phyloP scores from a whole-genome alignment of 1,140 invertebrate species.

The Drosophila albomicans region DNA sequence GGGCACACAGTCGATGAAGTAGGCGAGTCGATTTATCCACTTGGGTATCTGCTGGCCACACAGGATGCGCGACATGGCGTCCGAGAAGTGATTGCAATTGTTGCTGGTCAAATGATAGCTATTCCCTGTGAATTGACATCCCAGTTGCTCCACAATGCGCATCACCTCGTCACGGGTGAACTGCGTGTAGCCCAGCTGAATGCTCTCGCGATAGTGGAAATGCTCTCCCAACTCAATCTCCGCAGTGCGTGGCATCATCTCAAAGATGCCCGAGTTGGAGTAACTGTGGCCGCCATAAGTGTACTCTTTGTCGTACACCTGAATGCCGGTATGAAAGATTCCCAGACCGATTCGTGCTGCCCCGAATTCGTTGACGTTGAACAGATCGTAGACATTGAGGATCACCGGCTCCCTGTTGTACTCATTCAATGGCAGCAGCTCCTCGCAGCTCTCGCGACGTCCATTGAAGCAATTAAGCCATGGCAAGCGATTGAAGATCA shows the following conservation, averaged over 20 bases:
- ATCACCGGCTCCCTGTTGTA: constrained; percentile 50
- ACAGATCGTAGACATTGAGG: constrained; percentile 65
- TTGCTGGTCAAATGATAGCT: constrained; percentile 98
- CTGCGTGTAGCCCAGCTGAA: constrained; percentile 97
- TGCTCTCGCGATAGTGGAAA: constrained; percentile 98
- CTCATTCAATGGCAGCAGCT: constrained; percentile 15
- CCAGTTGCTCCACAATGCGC: constrained; percentile 94
- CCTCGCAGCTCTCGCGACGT: constrained; percentile 28
- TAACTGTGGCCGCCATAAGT: constrained; percentile 97
- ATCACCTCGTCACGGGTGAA: constrained; percentile 96
- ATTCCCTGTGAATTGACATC: constrained; percentile 98
- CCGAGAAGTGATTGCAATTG: constrained; percentile 99
- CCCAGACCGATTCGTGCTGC: constrained; percentile 91
- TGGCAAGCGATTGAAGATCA: constrained; percentile 34
- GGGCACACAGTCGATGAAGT: constrained; percentile 97
- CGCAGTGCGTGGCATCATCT: constrained; percentile 94
- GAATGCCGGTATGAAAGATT: constrained; percentile 98
- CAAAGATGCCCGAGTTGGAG: constrained; percentile 95
- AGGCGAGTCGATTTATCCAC: constrained; percentile 98
- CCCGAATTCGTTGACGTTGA: constrained; percentile 92
- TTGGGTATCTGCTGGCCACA: constrained; percentile 96
- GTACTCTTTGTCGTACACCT: constrained; percentile 97
- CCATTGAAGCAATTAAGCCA: constrained; percentile 32
- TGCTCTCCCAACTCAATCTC: constrained; percentile 97
- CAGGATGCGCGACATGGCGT: constrained; percentile 94